Conservation (phyloP, 2,797 vertebrate genomes). For the Neomorphus geoffroyi region DNA sequence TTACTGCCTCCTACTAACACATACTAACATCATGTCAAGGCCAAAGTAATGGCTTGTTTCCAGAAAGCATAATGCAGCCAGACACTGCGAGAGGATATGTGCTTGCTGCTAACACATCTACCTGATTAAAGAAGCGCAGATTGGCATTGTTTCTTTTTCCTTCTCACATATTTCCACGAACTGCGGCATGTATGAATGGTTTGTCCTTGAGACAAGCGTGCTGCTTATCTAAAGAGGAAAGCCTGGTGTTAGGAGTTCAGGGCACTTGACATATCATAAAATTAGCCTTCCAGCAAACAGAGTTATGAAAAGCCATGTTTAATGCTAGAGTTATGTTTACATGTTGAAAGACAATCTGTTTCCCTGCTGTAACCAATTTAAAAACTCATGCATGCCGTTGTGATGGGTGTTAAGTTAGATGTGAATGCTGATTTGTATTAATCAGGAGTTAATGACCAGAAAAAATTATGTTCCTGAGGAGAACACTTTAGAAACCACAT, state of each 20-base stretch:
- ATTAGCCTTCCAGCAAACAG: not conserved
- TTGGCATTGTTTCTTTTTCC: slow-evolving; percentile 41
- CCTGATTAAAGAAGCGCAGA: slow-evolving; percentile 31
- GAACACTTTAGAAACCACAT: not conserved
- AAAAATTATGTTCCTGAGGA: not conserved
- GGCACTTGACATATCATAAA: not conserved
- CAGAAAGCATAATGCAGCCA: not conserved
- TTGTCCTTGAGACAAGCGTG: slow-evolving; percentile 41
- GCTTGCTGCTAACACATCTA: slow-evolving; percentile 33
- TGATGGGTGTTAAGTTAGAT: not conserved
- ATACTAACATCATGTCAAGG: not conserved
- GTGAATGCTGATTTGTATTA: not conserved
- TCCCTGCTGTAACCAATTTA: not conserved
- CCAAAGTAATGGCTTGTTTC: slow-evolving; percentile 31
- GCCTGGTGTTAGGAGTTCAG: slow-evolving; percentile 16
- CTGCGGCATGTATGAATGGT: not conserved
- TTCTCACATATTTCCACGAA: not conserved
- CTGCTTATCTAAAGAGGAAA: slow-evolving; percentile 61
- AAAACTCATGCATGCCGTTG: not conserved
- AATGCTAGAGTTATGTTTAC: not conserved
- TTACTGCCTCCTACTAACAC: not conserved
- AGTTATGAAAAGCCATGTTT: not conserved
- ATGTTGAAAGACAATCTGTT: not conserved
- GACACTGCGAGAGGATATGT: not conserved
- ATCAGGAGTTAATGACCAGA: not conserved